phyloP scores from a whole-genome alignment of 2,888 invertebrate species.

The Epinotia nisella region DNA sequence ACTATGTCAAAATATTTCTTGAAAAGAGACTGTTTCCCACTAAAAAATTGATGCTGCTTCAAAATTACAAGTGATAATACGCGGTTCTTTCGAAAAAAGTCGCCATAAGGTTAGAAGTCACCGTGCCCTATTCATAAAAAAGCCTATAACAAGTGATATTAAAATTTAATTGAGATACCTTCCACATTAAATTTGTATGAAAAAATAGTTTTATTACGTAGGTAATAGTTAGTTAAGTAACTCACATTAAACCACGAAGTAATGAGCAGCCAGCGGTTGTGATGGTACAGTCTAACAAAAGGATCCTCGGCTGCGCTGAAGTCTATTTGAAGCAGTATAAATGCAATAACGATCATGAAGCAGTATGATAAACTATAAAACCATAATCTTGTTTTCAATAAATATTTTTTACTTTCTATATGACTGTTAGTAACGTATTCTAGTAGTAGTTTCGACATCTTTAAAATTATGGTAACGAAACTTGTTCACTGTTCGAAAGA shows the following conservation, averaged over 20 bases:
- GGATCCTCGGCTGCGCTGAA: slow-evolving; percentile 65
- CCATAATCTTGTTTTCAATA: slow-evolving; percentile 65
- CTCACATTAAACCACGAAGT: slow-evolving; percentile 79
- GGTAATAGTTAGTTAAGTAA: slow-evolving; percentile 38
- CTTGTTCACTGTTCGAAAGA: not conserved
- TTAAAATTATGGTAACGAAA: not conserved
- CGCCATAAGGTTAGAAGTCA: no score
- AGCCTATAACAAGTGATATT: no score
- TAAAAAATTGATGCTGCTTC: no score
- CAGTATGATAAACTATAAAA: slow-evolving; percentile 57
- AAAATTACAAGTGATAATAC: no score
- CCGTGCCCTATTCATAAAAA: no score
- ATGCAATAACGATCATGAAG: slow-evolving; percentile 59
- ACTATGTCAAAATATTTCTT: no score
- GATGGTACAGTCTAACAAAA: slow-evolving; percentile 61
- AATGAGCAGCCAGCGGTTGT: slow-evolving; percentile 68
- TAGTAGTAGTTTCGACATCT: slow-evolving; percentile 15
- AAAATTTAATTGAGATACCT: no score
- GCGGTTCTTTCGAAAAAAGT: no score
- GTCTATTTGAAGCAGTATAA: slow-evolving; percentile 62
- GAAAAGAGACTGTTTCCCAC: no score
- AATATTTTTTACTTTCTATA: slow-evolving; percentile 44
- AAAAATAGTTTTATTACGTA: no score
- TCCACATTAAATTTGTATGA: no score
- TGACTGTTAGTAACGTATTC: slow-evolving; percentile 20